Percentiles rank a stretch among this genome's conserved stretches.
Conservation (phyloP, 92 coral and sea anemone species). For the Porites rus region DNA sequence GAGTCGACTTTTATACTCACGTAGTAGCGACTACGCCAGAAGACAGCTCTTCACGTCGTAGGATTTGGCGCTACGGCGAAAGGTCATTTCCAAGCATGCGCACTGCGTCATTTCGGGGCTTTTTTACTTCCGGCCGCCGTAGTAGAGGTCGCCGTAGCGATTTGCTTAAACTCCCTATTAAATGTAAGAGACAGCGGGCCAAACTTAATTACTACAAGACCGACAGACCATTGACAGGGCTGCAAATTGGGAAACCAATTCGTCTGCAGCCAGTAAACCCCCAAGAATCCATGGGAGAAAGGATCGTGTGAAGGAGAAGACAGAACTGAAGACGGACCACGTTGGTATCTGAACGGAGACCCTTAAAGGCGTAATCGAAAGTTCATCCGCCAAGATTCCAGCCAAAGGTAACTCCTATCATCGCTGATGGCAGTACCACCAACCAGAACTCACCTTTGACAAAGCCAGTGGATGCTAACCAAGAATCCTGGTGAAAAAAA, state of each 20-base stretch:
- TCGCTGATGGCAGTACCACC: neutral
- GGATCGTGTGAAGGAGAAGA: slow-evolving; percentile 4
- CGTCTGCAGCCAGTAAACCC: slow-evolving; percentile 29
- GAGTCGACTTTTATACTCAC: no score
- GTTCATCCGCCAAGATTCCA: slow-evolving; percentile 19
- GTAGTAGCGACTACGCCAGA: no score
- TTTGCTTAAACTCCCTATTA: no score
- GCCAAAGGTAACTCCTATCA: slow-evolving; percentile 6
- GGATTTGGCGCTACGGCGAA: no score
- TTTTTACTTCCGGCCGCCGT: no score
- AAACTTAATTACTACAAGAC: slow-evolving; percentile 26
- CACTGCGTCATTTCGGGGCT: no score
- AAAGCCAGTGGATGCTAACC: neutral
- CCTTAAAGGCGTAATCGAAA: neutral
- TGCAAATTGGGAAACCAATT: slow-evolving; percentile 28
- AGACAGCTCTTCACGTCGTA: no score
- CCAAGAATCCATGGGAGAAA: slow-evolving; percentile 18
- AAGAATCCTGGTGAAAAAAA: neutral
- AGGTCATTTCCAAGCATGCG: no score
- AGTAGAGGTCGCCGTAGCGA: no score
- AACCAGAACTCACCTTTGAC: neutral
- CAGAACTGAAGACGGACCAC: slow-evolving; percentile 6
- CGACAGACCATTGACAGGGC: slow-evolving; percentile 40
- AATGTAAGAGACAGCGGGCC: slow-evolving; percentile 39
- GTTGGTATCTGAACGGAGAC: slow-evolving; percentile 9